Evolutionary conservation across 2,888 invertebrate genomes (phyloP), one percentile per base, ranked within the genome.

Genomic region (Sinopyrophorus schimmeli): DNA sequence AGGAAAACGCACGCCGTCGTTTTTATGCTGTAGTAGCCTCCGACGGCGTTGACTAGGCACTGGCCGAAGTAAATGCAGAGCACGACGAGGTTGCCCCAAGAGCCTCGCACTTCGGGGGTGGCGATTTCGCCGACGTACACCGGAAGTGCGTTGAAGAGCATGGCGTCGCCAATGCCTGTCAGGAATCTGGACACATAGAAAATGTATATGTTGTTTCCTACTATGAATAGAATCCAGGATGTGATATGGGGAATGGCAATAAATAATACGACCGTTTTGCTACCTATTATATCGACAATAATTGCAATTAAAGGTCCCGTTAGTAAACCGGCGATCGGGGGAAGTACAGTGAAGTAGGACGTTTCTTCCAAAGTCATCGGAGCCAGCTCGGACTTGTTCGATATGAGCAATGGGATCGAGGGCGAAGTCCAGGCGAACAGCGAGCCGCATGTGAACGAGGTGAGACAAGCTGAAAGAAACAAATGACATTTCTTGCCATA

Each of bases 1-100:
- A 20, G 71, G 64, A 80, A 81, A 64, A 81, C 76, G 43, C 72
- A 73, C 42, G 80, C 80, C 51, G 81, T 72, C 11, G 67, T 69
- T 55, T 66, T 64, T 69, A 81, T 77, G 50, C 74, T 69, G 16
- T 78, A 77, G 65, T 75, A 78, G 4, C 79, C 79, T n/a, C 81
- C 81, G 55, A 81, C 75, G 65, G 78, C 74, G 70, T 79, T 68
- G 11, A 65, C 60, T 4, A 59, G 11, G n/a, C 65, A 59, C 12
- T 62, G 55, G n/a, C 67, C 68, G 1, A 63, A 16, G 27, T 54
- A 56, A 2, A 57, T 47, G 6, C 26, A 32, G 10, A 60, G 24
- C 3, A 60, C 58, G 46, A 64, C 43, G 5, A 57, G 38, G 39
- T 62, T 67, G 3, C 69, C 69, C 64, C 66, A 68, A 7, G 57